A percentile compares a stretch with the other conserved stretches of the same genome.
These are phyloP conservation scores for Drosophila auraria DNA, from an alignment of 1,140 invertebrate species.

Conservation along the genomic window DNA sequence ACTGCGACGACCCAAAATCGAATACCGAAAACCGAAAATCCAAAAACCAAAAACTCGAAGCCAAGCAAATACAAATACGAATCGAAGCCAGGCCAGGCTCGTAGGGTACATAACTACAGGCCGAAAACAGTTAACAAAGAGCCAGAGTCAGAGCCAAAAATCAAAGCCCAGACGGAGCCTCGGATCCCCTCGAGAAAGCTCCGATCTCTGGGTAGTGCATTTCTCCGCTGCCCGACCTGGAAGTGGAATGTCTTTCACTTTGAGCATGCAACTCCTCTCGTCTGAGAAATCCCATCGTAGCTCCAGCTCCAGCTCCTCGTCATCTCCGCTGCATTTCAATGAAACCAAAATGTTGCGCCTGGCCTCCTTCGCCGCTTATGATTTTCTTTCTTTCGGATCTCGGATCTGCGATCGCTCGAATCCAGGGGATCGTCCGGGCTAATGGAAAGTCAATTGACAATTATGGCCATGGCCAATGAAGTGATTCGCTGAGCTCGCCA, in stretches of 20 bases:
- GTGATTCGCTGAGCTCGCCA: slow-evolving; percentile 69
- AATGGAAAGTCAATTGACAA: slow-evolving; percentile 85
- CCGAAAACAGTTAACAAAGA: slow-evolving; percentile 48
- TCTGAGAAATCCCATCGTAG: slow-evolving; percentile 25
- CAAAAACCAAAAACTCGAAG: slow-evolving; percentile 16
- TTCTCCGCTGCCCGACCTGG: slow-evolving; percentile 49
- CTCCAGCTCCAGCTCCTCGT: slow-evolving; percentile 16
- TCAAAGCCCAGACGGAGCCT: slow-evolving; percentile 58
- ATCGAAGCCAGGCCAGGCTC: slow-evolving; percentile 58
- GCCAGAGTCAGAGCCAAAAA: slow-evolving; percentile 27
- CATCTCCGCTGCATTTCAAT: slow-evolving; percentile 70
- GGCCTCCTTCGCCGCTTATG: slow-evolving; percentile 50
- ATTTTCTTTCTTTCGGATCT: slow-evolving; percentile 19
- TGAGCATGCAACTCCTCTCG: slow-evolving; percentile 50
- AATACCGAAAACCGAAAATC: slow-evolving; percentile 32
- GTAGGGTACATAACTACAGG: slow-evolving; percentile 54
- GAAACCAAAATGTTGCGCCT: slow-evolving; percentile 69
- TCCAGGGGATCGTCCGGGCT: slow-evolving; percentile 60
- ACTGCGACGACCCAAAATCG: slow-evolving; percentile 67
- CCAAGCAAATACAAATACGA: slow-evolving; percentile 51
- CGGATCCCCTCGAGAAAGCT: slow-evolving; percentile 48
- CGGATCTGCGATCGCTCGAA: not conserved
- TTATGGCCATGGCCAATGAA: slow-evolving; percentile 80
- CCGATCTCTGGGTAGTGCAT: slow-evolving; percentile 51
- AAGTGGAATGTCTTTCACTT: slow-evolving; percentile 81